Evolutionary conservation across 2,797 vertebrate genomes (phyloP).

Genomic region (Gallinago solitaria): DNA sequence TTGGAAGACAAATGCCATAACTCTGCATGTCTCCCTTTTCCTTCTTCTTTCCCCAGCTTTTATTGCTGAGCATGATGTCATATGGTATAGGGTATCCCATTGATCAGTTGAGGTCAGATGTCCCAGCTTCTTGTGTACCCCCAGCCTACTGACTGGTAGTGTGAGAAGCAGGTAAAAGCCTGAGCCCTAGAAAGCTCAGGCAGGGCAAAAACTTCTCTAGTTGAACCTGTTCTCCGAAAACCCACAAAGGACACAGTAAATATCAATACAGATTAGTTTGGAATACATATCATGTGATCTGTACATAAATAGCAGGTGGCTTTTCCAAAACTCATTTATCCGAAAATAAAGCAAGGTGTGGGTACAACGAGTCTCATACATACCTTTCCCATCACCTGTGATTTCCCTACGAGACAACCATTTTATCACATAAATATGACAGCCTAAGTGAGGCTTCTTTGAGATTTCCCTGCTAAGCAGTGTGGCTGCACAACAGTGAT

Average conservation of each 20-base stretch:
- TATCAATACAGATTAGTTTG: not conserved
- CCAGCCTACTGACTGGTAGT: not conserved
- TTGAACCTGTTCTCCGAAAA: not conserved
- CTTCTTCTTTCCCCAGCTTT: not conserved
- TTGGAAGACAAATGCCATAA: not conserved
- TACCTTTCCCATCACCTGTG: not conserved
- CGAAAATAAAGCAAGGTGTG: not conserved
- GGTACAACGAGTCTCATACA: not conserved
- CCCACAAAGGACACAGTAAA: not conserved
- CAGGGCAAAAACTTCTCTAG: not conserved
- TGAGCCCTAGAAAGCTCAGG: not conserved
- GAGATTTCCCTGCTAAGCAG: not conserved
- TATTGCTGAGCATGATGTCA: not conserved
- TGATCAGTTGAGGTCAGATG: not conserved
- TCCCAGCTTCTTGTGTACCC: not conserved
- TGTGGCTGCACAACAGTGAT: not conserved
- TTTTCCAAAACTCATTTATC: not conserved
- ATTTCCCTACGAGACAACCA: not conserved
- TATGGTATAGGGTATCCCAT: not conserved
- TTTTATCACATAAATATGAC: not conserved
- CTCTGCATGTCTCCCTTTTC: accelerated
- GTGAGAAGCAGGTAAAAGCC: not conserved
- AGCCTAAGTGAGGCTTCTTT: not conserved
- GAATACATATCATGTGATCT: not conserved
- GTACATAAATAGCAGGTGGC: not conserved